phyloP scores from a whole-genome alignment of 2,888 invertebrate genomes.

The Caenorhabditis panamensis region DNA sequence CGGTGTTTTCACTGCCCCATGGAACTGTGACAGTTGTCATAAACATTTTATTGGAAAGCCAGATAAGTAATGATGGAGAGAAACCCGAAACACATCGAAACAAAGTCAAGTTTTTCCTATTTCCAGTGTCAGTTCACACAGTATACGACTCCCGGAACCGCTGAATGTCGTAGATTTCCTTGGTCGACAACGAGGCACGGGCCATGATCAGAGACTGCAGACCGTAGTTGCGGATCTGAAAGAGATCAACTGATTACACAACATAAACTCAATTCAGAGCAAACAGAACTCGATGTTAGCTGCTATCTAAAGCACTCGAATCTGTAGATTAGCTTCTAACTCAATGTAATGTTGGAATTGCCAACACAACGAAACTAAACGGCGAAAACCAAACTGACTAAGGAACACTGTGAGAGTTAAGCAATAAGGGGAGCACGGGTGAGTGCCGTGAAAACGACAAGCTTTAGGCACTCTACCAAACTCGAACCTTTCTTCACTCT shows the following conservation, averaged over 20 bases:
- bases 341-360: too few relatives aligned
- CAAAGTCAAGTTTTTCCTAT: slow-evolving; percentile 26
- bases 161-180: slow-evolving; percentile 62
- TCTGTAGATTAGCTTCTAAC: slow-evolving; percentile 20
- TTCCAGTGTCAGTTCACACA: slow-evolving; percentile 19
- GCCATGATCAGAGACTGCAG: slow-evolving; percentile 72
- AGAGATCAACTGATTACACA: background rate
- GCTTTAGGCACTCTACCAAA: background rate
- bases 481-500: slow-evolving; percentile 35
- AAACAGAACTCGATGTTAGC: slow-evolving; percentile 25
- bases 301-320: slow-evolving; percentile 32
- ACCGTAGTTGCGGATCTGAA: slow-evolving; percentile 67
- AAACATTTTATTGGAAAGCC: slow-evolving; percentile 44
- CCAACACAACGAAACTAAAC: slow-evolving; percentile 5
- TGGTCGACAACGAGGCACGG: slow-evolving; percentile 66
- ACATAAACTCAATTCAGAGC: background rate
- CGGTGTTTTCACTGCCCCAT: slow-evolving; percentile 5
- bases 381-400: slow-evolving; percentile 25
- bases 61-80: slow-evolving; percentile 41
- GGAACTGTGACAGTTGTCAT: slow-evolving; percentile 9
- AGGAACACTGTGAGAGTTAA: slow-evolving; percentile 22
- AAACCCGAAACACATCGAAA: slow-evolving; percentile 48
- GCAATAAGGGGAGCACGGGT: slow-evolving; percentile 16
- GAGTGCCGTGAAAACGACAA: slow-evolving; percentile 37
- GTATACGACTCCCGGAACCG: slow-evolving; percentile 54